Evolutionary conservation across 2,797 vertebrate genomes (phyloP).

Genomic region (Xerus rutilus): DNA sequence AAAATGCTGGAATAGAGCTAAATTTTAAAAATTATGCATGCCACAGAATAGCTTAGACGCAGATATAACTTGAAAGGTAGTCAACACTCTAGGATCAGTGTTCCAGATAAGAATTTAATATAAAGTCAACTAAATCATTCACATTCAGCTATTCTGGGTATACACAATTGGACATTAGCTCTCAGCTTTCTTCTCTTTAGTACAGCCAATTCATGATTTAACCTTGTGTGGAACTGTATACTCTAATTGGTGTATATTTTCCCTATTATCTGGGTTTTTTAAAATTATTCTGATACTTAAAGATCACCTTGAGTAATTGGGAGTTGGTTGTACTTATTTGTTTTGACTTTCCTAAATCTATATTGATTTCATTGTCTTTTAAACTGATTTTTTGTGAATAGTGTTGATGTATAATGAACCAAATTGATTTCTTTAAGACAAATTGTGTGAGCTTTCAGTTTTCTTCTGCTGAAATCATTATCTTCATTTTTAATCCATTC

Average conservation of each 20-base stretch:
- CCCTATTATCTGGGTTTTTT: not conserved
- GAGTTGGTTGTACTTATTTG: slow-evolving; percentile 78
- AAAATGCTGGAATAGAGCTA: slow-evolving; percentile 74
- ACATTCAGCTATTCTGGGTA: slow-evolving; percentile 55
- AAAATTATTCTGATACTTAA: slow-evolving; percentile 47
- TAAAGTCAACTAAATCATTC: not conserved
- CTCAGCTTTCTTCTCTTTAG: slow-evolving; percentile 68
- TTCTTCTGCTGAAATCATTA: slow-evolving; percentile 37
- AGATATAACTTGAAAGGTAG: slow-evolving; percentile 31
- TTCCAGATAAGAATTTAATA: slow-evolving; percentile 7
- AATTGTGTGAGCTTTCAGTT: slow-evolving; percentile 54
- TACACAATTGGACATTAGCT: slow-evolving; percentile 72
- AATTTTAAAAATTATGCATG: slow-evolving; percentile 56
- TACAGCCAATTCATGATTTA: slow-evolving; percentile 78
- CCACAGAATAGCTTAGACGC: slow-evolving; percentile 63
- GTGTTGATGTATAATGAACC: slow-evolving; percentile 55
- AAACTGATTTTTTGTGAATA: slow-evolving; percentile 24
- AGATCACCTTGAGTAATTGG: slow-evolving; percentile 55
- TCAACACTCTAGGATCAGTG: slow-evolving; percentile 5
- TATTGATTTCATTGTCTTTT: slow-evolving; percentile 62
- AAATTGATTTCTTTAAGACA: slow-evolving; percentile 25
- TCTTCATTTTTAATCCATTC: slow-evolving; percentile 39
- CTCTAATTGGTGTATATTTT: not conserved
- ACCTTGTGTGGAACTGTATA: not conserved
- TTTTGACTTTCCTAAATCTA: slow-evolving; percentile 59